Base-by-base conservation (phyloP, 2,888 invertebrate species). In the Cantharis flavilabris region DNA sequence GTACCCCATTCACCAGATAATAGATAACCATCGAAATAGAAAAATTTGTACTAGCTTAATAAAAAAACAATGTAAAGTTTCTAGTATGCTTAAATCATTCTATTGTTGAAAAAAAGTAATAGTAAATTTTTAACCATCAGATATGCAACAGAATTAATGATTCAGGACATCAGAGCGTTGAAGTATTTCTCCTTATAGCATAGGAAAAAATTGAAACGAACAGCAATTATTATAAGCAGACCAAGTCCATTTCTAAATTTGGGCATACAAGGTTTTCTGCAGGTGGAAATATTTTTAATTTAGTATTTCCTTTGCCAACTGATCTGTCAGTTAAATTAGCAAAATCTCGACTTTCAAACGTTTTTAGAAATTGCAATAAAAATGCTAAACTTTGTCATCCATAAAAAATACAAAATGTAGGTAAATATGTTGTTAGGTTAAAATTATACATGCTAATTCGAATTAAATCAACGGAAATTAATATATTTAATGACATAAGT, bases 361-460 rank as follows among this genome's bases (percentile, higher is more conserved):
- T n/a, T n/a, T 67, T 67, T 67, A 67, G 65, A 67, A 67, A 67
- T 67, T 67, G 20, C 65, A 67, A 49, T 49, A 49, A 49, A 49
- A 67, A 26, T 67, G 65, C 14, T 23, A 67, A 67, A 67, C 11
- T 26, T 67, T 67, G 23, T 20, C 65, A 67, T 11, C 5, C 13
- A 67, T 67, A n/a, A n/a, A 49, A 49, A 49, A n/a, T n/a, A 49
- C 13, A 23, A 67, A 67, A 67, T 67, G 65, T 67, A 67, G 65
- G 65, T 67, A 67, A 67, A 67, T 67, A 67, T 67, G 23, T 64
- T 64, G 30, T 13, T 67, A 67, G 65, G 65, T 67, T 67, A 23
- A 67, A 67, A 67, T 67, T 67, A 67, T 20, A 67, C 20, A 67
- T 67, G 65, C 65, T 20, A 67, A 67, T 67, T 67, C 5, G 5